Base-by-base conservation (phyloP, 2,888 invertebrate species). In the Dynastes tityus region DNA sequence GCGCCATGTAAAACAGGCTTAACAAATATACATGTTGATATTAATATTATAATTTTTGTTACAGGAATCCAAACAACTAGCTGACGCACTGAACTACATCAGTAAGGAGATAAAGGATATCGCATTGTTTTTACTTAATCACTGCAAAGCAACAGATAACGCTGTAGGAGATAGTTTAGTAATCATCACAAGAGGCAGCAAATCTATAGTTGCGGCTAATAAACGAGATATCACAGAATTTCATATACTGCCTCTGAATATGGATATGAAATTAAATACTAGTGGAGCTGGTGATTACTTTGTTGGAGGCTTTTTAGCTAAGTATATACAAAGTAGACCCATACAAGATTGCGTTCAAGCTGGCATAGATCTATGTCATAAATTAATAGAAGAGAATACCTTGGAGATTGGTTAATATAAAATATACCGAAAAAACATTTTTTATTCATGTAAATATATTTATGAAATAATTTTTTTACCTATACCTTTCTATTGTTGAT, bases 211-310 rank as follows among this genome's bases (percentile, higher is more conserved):
- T 13, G 29, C 83, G n/a, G 53, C 61, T 5, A 65, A 51, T n/a
- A n/a, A 27, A 22, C 2, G n/a, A 2, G 45, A 37, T 6, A 27
- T 75, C 4, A 61, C 13, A 32, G 80, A 84, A 71, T 82, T 82
- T 75, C 63, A 79, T 0, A 82, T 83, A 5, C 63, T 63, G 6
- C 22, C 37, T 1, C 51, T 85, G 8, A 75, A 81, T 9, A 74
- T 77, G 29, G 73, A 75, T 0, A 64, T 80, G 73, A 79, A 83
- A 45, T 78, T 82, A 5, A 83, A 86, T 78, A 85, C 85, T 0
- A 84, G 80, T 61, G 85, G 84, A 22, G 86, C 86, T n/a, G 86
- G 86, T 5, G 86, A 86, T 77, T 84, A 83, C 2, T 86, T 86
- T 78, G 83, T 83, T 51, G 86, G 84, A 3, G 85, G 84, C 16